Evolutionary conservation across 2,888 invertebrate species (phyloP).

Genomic region (Dendrolimus pini): DNA sequence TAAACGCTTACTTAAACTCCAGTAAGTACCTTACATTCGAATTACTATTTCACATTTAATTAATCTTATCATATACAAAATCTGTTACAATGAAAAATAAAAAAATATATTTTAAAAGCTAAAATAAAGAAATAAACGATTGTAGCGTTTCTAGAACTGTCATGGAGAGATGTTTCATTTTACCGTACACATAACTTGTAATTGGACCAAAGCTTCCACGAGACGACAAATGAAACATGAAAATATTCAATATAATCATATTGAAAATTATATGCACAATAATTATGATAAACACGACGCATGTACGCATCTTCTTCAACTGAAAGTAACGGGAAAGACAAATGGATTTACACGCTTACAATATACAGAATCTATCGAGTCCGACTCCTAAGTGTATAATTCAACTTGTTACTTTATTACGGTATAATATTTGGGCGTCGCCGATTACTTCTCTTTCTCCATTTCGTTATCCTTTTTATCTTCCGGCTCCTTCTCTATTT

Average conservation of each 20-base stretch:
- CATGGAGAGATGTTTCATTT: too few species aligned
- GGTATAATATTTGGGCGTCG: slow-evolving; percentile 19
- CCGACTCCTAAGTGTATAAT: slow-evolving; percentile 51
- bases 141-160: too few species aligned
- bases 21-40: background rate
- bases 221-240: too few species aligned
- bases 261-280: slow-evolving; percentile 28
- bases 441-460: slow-evolving; percentile 43
- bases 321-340: slow-evolving; percentile 66
- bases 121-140: too few species aligned
- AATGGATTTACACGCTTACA: slow-evolving; percentile 71
- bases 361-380: slow-evolving; percentile 60
- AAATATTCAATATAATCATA: slow-evolving; percentile 1
- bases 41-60: background rate
- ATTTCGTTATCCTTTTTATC: slow-evolving; percentile 81
- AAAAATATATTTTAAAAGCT: too few species aligned
- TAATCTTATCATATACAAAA: background rate
- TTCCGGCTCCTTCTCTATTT: slow-evolving; percentile 78
- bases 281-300: slow-evolving; percentile 29
- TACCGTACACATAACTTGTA: too few species aligned
- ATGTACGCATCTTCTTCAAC: slow-evolving; percentile 29
- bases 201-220: too few species aligned
- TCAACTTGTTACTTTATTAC: slow-evolving; percentile 30
- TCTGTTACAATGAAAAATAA: too few species aligned
- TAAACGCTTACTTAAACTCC: background rate